Evolutionary conservation across 2,888 invertebrate genomes (phyloP).

Genomic region (Caenorhabditis sp.): DNA sequence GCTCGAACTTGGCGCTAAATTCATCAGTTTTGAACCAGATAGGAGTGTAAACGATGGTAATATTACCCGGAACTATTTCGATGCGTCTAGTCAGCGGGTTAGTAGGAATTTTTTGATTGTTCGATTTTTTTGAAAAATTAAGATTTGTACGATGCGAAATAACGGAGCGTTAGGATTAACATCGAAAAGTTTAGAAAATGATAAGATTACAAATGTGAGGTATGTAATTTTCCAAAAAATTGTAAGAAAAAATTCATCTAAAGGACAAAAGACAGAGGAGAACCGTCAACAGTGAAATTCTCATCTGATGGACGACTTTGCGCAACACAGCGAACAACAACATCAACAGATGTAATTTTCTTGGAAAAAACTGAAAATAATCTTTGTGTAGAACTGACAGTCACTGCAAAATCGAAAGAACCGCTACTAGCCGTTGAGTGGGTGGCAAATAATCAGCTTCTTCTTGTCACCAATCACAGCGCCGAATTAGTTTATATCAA

Average conservation of each 20-base stretch:
- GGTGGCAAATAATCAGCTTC: conserved; percentile 54
- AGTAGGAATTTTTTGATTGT: background rate
- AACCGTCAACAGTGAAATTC: conserved; percentile 41
- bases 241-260: conserved; percentile 3
- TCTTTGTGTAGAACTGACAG: conserved; percentile 37
- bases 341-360: conserved; percentile 40
- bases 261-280: conserved; percentile 52
- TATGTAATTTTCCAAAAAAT: conserved; percentile 3
- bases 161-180: conserved; percentile 60
- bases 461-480: conserved; percentile 56
- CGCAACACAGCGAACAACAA: conserved; percentile 30
- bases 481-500: conserved; percentile 56
- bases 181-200: conserved; percentile 43
- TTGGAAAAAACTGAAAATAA: conserved; percentile 44
- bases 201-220: conserved; percentile 49
- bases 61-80: conserved; percentile 40
- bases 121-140: background rate
- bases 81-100: conserved; percentile 29
- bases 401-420: conserved; percentile 42
- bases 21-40: conserved; percentile 84
- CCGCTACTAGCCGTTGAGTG: conserved; percentile 59
- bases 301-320: conserved; percentile 46
- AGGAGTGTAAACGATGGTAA: conserved; percentile 34
- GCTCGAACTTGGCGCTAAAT: conserved; percentile 53
- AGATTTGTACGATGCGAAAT: conserved; percentile 61